phyloP scores from a whole-genome alignment of 2,113 vertebrate genomes.

The Pitta sordida region DNA sequence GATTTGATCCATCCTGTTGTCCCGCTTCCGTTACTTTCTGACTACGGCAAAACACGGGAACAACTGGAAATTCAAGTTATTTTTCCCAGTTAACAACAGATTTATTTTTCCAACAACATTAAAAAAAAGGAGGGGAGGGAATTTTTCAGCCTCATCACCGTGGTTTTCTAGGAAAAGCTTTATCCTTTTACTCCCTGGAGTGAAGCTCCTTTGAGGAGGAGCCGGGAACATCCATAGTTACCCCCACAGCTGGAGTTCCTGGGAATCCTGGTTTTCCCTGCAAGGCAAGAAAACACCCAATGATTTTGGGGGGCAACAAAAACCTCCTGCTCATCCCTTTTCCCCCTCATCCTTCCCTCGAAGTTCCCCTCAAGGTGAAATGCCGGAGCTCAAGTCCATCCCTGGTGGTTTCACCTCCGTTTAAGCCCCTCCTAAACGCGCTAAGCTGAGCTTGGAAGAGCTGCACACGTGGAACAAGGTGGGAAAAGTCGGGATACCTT shows the following conservation, averaged over 20 bases:
- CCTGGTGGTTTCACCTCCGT: background rate
- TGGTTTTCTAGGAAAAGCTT: background rate
- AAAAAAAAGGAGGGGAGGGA: too few species aligned
- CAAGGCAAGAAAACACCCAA: background rate
- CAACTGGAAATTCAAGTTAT: too few species aligned
- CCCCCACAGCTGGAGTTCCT: conserved; percentile 83
- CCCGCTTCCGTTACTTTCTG: too few species aligned
- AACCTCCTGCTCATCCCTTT: background rate
- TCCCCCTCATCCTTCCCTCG: background rate
- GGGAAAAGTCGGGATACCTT: background rate
- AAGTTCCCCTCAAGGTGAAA: background rate
- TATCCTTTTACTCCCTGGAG: background rate
- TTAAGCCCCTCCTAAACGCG: background rate
- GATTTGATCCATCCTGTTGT: background rate
- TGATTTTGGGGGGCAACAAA: too few species aligned
- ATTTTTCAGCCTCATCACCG: too few species aligned
- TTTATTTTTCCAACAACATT: too few species aligned
- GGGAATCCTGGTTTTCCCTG: conserved; percentile 79
- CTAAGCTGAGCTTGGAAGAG: background rate
- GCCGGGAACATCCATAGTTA: conserved; percentile 56
- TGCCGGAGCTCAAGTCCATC: background rate
- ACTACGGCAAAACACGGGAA: too few species aligned
- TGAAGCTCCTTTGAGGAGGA: background rate
- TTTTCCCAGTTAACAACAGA: too few species aligned
- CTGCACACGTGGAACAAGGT: background rate